Evolutionary conservation across 2,888 invertebrate genomes (phyloP).

Genomic region (Osmoderma eremita): DNA sequence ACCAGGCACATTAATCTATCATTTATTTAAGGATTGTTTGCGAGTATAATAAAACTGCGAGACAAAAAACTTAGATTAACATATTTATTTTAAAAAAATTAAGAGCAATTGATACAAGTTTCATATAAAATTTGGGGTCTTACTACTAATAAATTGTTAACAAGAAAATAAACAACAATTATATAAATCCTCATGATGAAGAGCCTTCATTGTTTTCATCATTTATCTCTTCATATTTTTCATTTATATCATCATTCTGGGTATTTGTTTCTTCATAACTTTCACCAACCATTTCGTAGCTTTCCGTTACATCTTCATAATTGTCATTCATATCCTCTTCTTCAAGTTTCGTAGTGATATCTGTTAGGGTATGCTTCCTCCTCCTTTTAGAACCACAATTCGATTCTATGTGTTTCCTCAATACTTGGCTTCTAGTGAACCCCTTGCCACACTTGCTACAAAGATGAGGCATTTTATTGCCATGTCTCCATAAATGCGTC

Average conservation of each 20-base stretch:
- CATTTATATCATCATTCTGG: background rate
- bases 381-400: slow-evolving; percentile 37
- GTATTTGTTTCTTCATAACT: slow-evolving; percentile 8
- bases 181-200: slow-evolving; percentile 4
- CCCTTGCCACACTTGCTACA: slow-evolving; percentile 38
- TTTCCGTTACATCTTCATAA: background rate
- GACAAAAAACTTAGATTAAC: background rate
- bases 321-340: slow-evolving; percentile 19
- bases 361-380: background rate
- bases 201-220: background rate
- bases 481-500: slow-evolving; percentile 38
- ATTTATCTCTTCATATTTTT: background rate
- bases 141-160: slow-evolving; percentile 5
- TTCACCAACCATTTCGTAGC: background rate
- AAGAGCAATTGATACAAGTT: background rate
- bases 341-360: background rate
- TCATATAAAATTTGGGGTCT: slow-evolving; percentile 12
- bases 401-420: slow-evolving; percentile 29
- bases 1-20: background rate
- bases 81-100: slow-evolving; percentile 3
- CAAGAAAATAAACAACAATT: slow-evolving; percentile 12
- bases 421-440: slow-evolving; percentile 23
- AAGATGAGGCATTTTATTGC: slow-evolving; percentile 17
- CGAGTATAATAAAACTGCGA: no score
- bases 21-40: background rate